Evolutionary conservation across 2,888 invertebrate genomes (phyloP), one percentile per base, ranked within the genome.

Genomic region (Heteropelma amictum): DNA sequence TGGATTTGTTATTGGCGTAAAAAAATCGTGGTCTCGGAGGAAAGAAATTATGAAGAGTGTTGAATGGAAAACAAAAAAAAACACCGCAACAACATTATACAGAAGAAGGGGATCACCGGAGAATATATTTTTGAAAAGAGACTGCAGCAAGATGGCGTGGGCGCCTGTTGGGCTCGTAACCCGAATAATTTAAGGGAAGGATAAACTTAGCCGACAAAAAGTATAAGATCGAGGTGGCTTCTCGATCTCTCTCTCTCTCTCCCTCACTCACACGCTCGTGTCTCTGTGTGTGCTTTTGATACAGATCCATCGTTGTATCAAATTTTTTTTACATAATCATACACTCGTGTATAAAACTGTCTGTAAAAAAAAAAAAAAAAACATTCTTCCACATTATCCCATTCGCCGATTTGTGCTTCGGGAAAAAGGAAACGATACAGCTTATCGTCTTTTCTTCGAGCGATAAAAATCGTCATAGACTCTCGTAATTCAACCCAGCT

Each of bases 111-210:
- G 71, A 76, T 56, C 68, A 65, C 40, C 71, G 79, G 77, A 81
- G 81, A 81, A 84, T 83, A 84, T 85, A 85, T 85, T 85, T 85
- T 84, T 81, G 76, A 54, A 47, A 10, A 72, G 72, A 77, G 84
- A 79, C 81, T 79, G 67, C 83, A 23, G n/a, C 21, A 83, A 84
- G 84, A 83, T 83, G 82, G 78, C 77, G 79, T 79, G 81, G 80
- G 79, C 60, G 65, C 53, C 47, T 61, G 64, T 58, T 47, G 47
- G 78, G 77, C 78, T 76, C 74, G 78, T 76, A 77, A 77, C 76
- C 33, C 72, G 74, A 76, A 72, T 72, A 65, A 76, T 72, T 77
- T 72, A 76, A 72, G 76, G 76, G 76, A 76, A 76, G 63, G 67
- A 73, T 72, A 77, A 77, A 77, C 75, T 72, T 75, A 75, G 72